phyloP scores from a whole-genome alignment of 2,797 vertebrate species.

The Xenops minutus region DNA sequence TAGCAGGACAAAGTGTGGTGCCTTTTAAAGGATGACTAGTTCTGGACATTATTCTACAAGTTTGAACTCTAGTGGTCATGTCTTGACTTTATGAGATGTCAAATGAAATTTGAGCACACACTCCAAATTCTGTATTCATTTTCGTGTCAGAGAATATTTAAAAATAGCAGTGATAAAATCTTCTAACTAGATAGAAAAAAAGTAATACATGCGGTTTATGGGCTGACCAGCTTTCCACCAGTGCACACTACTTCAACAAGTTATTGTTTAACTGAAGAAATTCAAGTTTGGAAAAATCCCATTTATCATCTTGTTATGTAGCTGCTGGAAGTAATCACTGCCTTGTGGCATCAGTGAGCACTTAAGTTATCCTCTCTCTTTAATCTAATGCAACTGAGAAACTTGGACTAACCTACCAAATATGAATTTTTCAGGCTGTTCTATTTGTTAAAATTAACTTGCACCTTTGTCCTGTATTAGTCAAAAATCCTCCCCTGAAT shows the following conservation, averaged over 20 bases:
- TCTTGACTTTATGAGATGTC: not conserved
- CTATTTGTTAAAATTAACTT: not conserved
- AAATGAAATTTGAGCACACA: not conserved
- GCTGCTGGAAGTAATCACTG: not conserved
- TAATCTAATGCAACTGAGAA: not conserved
- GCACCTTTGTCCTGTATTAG: not conserved
- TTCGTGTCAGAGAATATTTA: not conserved
- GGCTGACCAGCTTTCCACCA: not conserved
- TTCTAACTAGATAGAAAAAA: not conserved
- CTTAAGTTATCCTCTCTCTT: not conserved
- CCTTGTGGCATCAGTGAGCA: not conserved
- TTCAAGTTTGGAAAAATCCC: not conserved
- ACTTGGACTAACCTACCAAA: not conserved
- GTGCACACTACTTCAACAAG: not conserved
- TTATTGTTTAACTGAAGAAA: not conserved
- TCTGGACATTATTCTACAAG: not conserved
- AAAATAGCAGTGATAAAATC: not conserved
- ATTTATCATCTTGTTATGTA: not conserved
- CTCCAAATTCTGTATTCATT: not conserved
- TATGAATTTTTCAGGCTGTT: not conserved
- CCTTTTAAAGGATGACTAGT: not conserved
- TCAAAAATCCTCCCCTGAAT: not conserved
- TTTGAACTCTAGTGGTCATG: not conserved
- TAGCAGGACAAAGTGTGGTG: not conserved
- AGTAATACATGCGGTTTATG: not conserved